Conservation (phyloP, 2,797 vertebrate genomes). For the Eulemur albifrons region DNA sequence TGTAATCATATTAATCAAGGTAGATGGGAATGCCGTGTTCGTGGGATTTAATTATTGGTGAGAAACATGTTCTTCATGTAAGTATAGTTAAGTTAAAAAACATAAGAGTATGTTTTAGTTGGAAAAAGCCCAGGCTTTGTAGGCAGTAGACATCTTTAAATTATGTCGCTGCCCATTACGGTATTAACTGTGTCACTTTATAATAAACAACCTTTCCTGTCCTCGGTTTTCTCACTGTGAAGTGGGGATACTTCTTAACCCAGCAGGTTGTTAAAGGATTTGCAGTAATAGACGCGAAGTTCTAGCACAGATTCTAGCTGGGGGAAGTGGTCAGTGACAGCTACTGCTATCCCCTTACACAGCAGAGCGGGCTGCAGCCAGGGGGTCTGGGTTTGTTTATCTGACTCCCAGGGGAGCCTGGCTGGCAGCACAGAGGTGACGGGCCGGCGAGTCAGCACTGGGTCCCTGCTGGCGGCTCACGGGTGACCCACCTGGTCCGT, state of each 20-base stretch:
- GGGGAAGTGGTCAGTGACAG: not conserved
- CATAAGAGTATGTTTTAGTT: not conserved
- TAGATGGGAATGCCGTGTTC: too few relatives aligned
- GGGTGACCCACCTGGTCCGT: not conserved
- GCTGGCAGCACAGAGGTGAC: fast-evolving
- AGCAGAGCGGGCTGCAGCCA: not conserved
- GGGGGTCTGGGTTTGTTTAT: not conserved
- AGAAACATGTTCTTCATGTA: not conserved
- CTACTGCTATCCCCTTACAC: not conserved
- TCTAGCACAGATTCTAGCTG: too few relatives aligned
- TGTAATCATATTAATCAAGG: not conserved
- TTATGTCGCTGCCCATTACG: not conserved
- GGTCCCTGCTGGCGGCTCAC: not conserved
- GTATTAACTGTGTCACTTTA: not conserved
- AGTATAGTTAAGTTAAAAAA: not conserved
- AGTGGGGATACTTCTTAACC: not conserved
- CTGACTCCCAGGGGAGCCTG: fast-evolving
- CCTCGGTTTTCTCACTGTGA: not conserved
- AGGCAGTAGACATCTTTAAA: too few relatives aligned
- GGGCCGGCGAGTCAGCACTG: fast-evolving
- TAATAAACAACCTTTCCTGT: not conserved
- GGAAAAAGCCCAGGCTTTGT: not conserved
- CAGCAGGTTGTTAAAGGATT: not conserved
- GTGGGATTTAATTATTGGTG: not conserved
- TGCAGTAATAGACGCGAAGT: not conserved